Conservation (phyloP, 2,797 vertebrate genomes). For the Balearica regulorum region DNA sequence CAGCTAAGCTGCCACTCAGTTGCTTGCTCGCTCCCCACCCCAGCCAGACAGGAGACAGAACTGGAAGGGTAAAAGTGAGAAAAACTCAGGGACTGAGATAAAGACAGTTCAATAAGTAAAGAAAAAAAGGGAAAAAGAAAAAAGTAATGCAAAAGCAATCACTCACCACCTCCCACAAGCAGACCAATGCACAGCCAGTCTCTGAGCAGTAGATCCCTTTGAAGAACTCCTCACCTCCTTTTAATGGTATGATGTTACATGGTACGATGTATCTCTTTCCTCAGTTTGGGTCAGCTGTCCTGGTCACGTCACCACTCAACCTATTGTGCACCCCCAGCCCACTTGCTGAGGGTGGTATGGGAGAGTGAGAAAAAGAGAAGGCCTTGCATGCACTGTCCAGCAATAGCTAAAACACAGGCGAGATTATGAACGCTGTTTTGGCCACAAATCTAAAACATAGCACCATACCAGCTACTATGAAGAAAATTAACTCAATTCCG, state of each 20-base stretch:
- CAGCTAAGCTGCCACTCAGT: neutral
- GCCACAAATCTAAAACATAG: neutral
- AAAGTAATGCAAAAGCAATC: neutral
- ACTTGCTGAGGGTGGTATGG: neutral
- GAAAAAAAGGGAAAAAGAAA: neutral
- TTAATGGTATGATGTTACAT: neutral
- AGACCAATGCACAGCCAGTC: neutral
- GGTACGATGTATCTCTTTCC: neutral
- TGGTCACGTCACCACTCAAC: neutral
- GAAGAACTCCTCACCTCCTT: neutral
- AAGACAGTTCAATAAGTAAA: neutral
- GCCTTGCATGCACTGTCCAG: neutral
- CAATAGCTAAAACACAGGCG: neutral
- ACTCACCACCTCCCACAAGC: neutral
- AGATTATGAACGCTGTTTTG: neutral
- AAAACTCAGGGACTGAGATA: neutral
- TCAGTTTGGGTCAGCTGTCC: neutral
- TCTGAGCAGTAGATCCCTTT: neutral
- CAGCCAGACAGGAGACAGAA: neutral
- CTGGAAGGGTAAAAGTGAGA: neutral
- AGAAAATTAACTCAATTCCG: neutral
- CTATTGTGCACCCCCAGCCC: too few species aligned
- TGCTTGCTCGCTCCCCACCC: fast-evolving
- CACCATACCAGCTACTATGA: neutral
- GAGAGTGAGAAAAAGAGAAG: neutral